Conservation (phyloP, 2,888 invertebrate species). For the Argyresthia goedartella region DNA sequence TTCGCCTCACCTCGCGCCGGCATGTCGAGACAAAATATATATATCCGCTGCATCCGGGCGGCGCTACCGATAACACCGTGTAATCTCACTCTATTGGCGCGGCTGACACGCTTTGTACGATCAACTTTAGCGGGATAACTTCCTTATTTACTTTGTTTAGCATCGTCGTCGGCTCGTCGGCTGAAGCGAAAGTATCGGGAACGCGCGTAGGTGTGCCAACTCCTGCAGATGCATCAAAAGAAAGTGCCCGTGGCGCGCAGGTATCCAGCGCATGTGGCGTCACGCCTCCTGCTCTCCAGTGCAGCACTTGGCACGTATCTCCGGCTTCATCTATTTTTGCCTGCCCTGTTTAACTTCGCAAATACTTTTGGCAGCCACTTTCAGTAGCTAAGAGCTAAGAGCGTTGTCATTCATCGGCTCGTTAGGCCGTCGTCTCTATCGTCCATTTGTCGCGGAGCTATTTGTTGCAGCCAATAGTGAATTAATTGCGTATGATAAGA, state of each 20-base stretch:
- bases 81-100: conserved; percentile 27
- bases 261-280: conserved; percentile 22
- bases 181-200: background rate
- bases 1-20: conserved; percentile 43
- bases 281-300: conserved; percentile 32
- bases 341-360: conserved; percentile 28
- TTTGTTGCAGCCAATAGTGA: conserved; percentile 49
- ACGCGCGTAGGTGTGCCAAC: background rate
- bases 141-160: background rate
- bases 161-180: background rate
- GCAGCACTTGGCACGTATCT: conserved; percentile 56
- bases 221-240: background rate
- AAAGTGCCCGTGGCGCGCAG: background rate
- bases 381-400: conserved; percentile 42
- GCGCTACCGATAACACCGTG: conserved; percentile 19
- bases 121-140: conserved; percentile 16
- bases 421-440: conserved; percentile 60
- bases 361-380: conserved; percentile 64
- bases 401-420: conserved; percentile 64
- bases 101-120: conserved; percentile 21
- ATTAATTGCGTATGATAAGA: conserved; percentile 30
- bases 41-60: conserved; percentile 40
- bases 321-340: conserved; percentile 55
- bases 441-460: conserved; percentile 49
- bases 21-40: conserved; percentile 32